These are phyloP conservation scores for Tribolium freemani DNA, from an alignment of 2,888 invertebrate genomes.

Conservation along the genomic window DNA sequence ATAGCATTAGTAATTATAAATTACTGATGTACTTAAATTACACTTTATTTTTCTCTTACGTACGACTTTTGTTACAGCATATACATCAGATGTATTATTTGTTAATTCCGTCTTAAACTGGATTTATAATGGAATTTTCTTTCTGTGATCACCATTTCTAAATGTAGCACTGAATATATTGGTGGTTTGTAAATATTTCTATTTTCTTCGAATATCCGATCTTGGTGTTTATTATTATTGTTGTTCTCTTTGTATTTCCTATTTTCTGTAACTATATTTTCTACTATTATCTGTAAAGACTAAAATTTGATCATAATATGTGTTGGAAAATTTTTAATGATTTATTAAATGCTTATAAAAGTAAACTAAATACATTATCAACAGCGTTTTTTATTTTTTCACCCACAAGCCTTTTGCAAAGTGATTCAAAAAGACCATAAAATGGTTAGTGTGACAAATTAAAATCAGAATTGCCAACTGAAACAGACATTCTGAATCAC, in stretches of 20 bases:
- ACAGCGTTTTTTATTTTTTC: background rate
- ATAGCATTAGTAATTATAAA: slow-evolving; percentile 43
- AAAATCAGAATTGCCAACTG: too few species aligned
- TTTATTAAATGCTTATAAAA: slow-evolving; percentile 58
- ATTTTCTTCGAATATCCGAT: slow-evolving; percentile 57
- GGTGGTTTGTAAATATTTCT: slow-evolving; percentile 59
- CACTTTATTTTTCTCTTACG: slow-evolving; percentile 25
- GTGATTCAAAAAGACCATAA: too few species aligned
- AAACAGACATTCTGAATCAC: too few species aligned
- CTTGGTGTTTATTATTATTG: slow-evolving; percentile 57
- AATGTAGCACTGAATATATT: slow-evolving; percentile 60
- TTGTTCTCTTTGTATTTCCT: slow-evolving; percentile 55
- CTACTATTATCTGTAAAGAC: slow-evolving; percentile 54
- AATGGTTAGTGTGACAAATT: too few species aligned
- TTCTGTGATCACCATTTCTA: slow-evolving; percentile 62
- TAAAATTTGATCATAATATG: slow-evolving; percentile 52
- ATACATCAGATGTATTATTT: slow-evolving; percentile 28
- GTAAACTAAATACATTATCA: slow-evolving; percentile 49
- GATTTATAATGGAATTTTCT: slow-evolving; percentile 42
- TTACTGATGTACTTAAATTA: slow-evolving; percentile 49
- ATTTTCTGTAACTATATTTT: slow-evolving; percentile 56
- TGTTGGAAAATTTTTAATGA: slow-evolving; percentile 61
- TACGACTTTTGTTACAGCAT: slow-evolving; percentile 22
- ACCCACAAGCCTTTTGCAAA: too few species aligned
- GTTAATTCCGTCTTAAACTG: slow-evolving; percentile 14